Percentiles rank a stretch among this genome's conserved stretches.
Conservation (phyloP, 2,888 invertebrate species). For the Lithosia quadra region DNA sequence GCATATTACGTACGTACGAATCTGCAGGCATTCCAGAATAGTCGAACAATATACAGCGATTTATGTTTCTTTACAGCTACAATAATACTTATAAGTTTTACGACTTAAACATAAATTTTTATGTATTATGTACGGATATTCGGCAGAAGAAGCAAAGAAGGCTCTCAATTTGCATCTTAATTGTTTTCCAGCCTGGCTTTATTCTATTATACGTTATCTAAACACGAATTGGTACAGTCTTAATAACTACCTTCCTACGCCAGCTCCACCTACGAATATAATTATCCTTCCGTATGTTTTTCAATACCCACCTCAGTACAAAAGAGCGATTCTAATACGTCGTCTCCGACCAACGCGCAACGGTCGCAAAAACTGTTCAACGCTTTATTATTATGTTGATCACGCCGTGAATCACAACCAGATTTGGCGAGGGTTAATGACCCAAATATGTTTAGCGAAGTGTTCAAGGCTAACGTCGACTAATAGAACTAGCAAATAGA, state of each 20-base stretch:
- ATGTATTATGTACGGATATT: background rate
- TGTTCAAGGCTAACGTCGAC: slow-evolving; percentile 82
- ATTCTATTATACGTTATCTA: slow-evolving; percentile 57
- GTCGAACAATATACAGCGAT: slow-evolving; percentile 5
- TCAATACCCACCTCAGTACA: slow-evolving; percentile 59
- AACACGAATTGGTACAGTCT: slow-evolving; percentile 50
- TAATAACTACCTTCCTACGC: slow-evolving; percentile 62
- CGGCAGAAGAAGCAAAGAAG: slow-evolving; percentile 36
- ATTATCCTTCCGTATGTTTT: slow-evolving; percentile 76
- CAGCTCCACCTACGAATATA: slow-evolving; percentile 66
- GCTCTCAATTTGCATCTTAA: slow-evolving; percentile 49
- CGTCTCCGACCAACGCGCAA: slow-evolving; percentile 67
- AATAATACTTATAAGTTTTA: slow-evolving; percentile 19
- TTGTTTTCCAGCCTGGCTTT: slow-evolving; percentile 57
- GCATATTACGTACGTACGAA: slow-evolving; percentile 39
- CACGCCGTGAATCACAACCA: slow-evolving; percentile 84
- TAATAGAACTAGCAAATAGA: slow-evolving; percentile 77
- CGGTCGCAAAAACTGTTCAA: slow-evolving; percentile 83
- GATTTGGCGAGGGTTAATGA: slow-evolving; percentile 86
- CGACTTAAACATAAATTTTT: slow-evolving; percentile 18
- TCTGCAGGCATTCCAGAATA: slow-evolving; percentile 31
- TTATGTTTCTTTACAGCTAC: slow-evolving; percentile 21
- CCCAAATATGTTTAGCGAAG: slow-evolving; percentile 84
- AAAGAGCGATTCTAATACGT: slow-evolving; percentile 74
- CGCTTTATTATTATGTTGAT: slow-evolving; percentile 84